Evolutionary conservation across 2,797 vertebrate species (phyloP), one percentile per base, ranked within the genome.

Genomic region (Takifugu ocellatus): DNA sequence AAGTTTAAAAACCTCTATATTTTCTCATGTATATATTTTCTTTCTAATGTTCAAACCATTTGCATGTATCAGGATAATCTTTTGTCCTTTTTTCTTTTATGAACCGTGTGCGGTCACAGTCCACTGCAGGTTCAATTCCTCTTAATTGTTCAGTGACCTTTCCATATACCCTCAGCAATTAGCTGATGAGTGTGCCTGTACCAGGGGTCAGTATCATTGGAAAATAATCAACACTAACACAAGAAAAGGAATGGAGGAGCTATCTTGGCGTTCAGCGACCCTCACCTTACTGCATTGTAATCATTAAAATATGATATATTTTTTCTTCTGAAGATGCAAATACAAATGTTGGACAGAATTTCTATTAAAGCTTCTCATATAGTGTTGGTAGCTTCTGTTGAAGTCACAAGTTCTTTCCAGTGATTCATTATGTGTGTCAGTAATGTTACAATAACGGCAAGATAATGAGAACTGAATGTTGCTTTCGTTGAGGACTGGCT

Each of bases 91-190:
- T 25, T 49, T 45, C 45, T 60, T 60, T 67, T 59, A 24, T 48
- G 52, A 72, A 56, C 12, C 47, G 25, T 47, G 44, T 61, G 39
- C 50, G 65, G 59, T 70, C 75, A 69, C 58, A 43, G 55, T 68
- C 46, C 49, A 43, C 62, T 57, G 66, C 51, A 67, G 68, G 74
- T 74, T 85, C 68, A 79, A 70, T 82, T 79, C 74, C 52, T 74
- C 67, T 74, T 86, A 81, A 87, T 88, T 87, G 80, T 85, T 69
- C 74, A 7, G 62, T 87, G 88, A 90, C 86, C 87, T 88, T 83
- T 75, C 74, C 52, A 70, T 71, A 83, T 76, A 79, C 69, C 70
- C 74, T 74, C 54, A 67, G 79, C 79, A 91, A 91, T 90, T 91
- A 91, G 80, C 76, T 90, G 87, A 88, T 87, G 87, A 88, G 77